phyloP scores from a whole-genome alignment of 2,113 vertebrate species.

The Thamnaconus septentrionalis region DNA sequence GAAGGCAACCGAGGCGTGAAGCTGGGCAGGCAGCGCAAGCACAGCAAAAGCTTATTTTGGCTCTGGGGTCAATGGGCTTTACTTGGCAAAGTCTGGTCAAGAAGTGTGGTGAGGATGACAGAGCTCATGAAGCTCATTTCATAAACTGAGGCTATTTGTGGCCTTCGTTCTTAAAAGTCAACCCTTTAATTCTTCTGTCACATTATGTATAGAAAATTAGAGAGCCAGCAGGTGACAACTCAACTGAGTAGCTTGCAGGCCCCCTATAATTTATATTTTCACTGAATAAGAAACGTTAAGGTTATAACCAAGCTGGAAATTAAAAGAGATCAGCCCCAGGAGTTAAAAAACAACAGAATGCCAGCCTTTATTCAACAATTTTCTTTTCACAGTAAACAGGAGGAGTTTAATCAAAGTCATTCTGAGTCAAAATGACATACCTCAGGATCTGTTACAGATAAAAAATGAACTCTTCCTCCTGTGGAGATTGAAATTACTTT shows the following conservation, averaged over 20 bases:
- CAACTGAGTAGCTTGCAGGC: too few species aligned
- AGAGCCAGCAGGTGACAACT: too few species aligned
- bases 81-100: slow-evolving; percentile 20
- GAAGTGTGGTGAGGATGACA: background rate
- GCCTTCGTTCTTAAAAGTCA: too few species aligned
- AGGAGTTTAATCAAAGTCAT: slow-evolving; percentile 14
- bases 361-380: slow-evolving; percentile 59
- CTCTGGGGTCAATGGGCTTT: slow-evolving; percentile 17
- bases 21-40: slow-evolving; percentile 9
- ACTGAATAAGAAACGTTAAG: background rate
- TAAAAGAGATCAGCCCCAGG: slow-evolving; percentile 29
- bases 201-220: too few species aligned
- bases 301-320: slow-evolving; percentile 3
- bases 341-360: slow-evolving; percentile 10
- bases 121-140: slow-evolving; percentile 11
- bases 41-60: background rate
- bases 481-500: slow-evolving; percentile 57
- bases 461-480: slow-evolving; percentile 76
- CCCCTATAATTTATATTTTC: too few species aligned
- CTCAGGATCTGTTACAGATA: slow-evolving; percentile 71
- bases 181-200: too few species aligned
- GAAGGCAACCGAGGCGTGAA: slow-evolving; percentile 27
- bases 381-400: slow-evolving; percentile 32
- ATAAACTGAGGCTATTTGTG: background rate
- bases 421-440: slow-evolving; percentile 2